Evolutionary conservation across 2,113 vertebrate genomes (phyloP), one percentile per base, ranked within the genome.

Genomic region (Platanista minor): DNA sequence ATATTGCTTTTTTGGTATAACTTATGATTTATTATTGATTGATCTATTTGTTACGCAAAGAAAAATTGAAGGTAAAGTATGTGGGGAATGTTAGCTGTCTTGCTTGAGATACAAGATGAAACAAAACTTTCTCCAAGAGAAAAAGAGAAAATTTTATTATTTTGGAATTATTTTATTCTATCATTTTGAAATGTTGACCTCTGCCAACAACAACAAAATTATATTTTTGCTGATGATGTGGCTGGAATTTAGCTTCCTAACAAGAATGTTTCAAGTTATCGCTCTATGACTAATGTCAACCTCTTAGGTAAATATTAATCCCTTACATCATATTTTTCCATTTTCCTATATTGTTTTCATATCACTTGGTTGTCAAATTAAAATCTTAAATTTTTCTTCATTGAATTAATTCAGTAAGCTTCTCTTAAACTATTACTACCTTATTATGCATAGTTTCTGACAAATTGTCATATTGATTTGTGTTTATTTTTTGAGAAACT

Each of bases 11-110:
- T 92, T 93, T 85, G 81, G 3, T 27, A 43, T 33, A 64, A 84
- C 61, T 69, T 97, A 97, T 95, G 87, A 95, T 54, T 97, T 97
- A 98, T 96, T 96, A 97, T 91, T 98, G 91, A 81, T 64, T 75
- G 27, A 90, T 66, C 77, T 78, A 91, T 96, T 98, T 96, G 11
- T 93, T 95, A 96, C 84, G 88, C 94, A 97, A 78, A 98, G 67
- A 89, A 93, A 86, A 94, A 80, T 59, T 94, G 95, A 95, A 64
- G 31, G 54, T 92, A 80, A 98, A 82, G 49, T 90, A 80, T 31
- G 12, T 66, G 8, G 29, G 41, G 5, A 62, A 49, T 74, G 23
- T 75, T 72, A 80, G n/a, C n/a, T 95, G 62, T 66, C 33, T 61
- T 83, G 29, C 23, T 86, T 93, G 27, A 93, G 49, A 66, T 23